A percentile compares a stretch with the other conserved stretches of the same genome.
Evolutionary conservation across 2,113 vertebrate genomes (phyloP).

Genomic region (Zapus hudsonius): DNA sequence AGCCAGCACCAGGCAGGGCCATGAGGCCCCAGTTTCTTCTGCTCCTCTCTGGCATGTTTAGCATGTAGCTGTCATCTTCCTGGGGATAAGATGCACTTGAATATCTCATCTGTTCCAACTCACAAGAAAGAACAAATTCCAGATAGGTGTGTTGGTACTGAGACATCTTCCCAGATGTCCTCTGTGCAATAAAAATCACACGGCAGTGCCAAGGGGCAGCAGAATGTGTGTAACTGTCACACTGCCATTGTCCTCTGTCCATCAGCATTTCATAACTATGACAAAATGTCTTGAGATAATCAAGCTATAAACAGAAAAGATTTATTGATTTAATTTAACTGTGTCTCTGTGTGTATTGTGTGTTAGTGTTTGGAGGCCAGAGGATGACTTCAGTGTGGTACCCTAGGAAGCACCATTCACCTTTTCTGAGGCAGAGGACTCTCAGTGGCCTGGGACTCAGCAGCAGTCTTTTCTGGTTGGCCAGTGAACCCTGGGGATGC

Average conservation of each 20-base stretch:
- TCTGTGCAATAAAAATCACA: background rate
- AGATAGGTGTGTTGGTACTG: background rate
- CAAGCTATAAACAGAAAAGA: background rate
- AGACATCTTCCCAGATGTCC: background rate
- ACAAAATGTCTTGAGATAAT: background rate
- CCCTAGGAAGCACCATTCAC: too few relatives aligned
- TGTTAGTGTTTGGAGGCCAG: too few relatives aligned
- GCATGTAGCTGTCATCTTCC: background rate
- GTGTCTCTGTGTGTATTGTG: too few relatives aligned
- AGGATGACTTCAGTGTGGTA: too few relatives aligned
- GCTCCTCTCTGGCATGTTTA: background rate
- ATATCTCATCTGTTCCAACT: background rate
- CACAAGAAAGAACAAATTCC: background rate
- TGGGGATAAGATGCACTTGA: background rate
- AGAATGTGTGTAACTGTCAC: background rate
- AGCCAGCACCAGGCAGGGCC: accelerated
- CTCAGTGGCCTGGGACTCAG: too few relatives aligned
- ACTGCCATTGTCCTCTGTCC: too few relatives aligned
- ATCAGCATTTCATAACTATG: background rate
- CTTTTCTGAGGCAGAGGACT: too few relatives aligned
- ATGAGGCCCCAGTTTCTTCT: background rate
- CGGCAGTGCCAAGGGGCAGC: background rate
- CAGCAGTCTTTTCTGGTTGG: too few relatives aligned
- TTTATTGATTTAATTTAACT: background rate
- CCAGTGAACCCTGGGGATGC: too few relatives aligned